A percentile compares a stretch with the other conserved stretches of the same genome.
Conservation (phyloP, 2,797 vertebrate species). For the Australoheros facetus region DNA sequence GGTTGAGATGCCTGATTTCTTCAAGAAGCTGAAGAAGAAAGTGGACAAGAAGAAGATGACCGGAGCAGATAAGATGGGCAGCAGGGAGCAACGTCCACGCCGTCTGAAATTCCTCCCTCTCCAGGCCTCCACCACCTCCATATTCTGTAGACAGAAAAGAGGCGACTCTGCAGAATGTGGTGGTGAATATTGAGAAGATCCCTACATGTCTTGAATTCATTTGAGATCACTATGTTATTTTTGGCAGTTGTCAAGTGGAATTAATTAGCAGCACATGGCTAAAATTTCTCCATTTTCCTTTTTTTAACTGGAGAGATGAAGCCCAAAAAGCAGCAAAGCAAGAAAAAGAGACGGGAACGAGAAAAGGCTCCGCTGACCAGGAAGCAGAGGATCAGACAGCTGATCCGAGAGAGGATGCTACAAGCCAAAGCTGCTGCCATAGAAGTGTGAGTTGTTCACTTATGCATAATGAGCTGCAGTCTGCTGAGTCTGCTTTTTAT, state of each 20-base stretch:
- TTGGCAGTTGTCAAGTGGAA: not conserved
- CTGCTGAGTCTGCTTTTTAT: not conserved
- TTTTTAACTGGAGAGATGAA: slow-evolving; percentile 63
- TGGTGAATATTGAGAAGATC: slow-evolving; percentile 53
- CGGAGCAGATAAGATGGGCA: slow-evolving; percentile 50
- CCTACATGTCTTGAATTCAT: not conserved
- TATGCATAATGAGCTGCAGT: not conserved
- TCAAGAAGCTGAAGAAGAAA: slow-evolving; percentile 81
- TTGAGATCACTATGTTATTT: not conserved
- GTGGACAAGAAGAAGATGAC: slow-evolving; percentile 77
- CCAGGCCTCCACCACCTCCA: slow-evolving; percentile 70
- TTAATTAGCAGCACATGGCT: not conserved
- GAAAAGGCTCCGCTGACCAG: slow-evolving; percentile 67
- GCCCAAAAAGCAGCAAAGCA: slow-evolving; percentile 68
- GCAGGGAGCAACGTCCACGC: slow-evolving; percentile 25
- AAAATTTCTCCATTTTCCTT: not conserved
- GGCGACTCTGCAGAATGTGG: slow-evolving; percentile 42
- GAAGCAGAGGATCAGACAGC: slow-evolving; percentile 78
- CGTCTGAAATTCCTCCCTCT: slow-evolving; percentile 73
- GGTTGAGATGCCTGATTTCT: slow-evolving; percentile 80
- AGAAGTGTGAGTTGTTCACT: slow-evolving; percentile 75
- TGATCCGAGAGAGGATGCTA: slow-evolving; percentile 75
- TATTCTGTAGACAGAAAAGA: slow-evolving; percentile 61
- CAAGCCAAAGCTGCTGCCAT: slow-evolving; percentile 77
- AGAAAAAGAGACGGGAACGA: slow-evolving; percentile 73